phyloP scores from a whole-genome alignment of 2,113 vertebrate genomes.

The Glaucomys volans region DNA sequence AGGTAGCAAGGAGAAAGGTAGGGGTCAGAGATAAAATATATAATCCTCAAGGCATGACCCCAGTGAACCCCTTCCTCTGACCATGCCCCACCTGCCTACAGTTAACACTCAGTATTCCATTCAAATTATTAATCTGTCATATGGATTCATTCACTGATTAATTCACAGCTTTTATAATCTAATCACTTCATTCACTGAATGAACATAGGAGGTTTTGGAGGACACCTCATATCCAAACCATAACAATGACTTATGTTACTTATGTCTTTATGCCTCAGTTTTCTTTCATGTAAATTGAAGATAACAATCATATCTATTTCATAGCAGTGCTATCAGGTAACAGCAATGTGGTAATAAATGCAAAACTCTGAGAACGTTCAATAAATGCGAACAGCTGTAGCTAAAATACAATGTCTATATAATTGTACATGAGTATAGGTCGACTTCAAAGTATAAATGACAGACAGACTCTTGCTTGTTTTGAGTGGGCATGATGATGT shows the following conservation, averaged over 20 bases:
- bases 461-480: not conserved
- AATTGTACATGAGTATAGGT: not conserved
- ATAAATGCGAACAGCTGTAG: not conserved
- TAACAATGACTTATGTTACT: not conserved
- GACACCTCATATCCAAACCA: too few species aligned
- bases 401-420: not conserved
- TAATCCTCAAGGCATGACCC: too few species aligned
- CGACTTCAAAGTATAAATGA: not conserved
- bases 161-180: too few species aligned
- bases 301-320: not conserved
- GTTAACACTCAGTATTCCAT: too few species aligned
- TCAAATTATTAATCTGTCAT: too few species aligned
- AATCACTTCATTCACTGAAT: too few species aligned
- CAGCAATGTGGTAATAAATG: not conserved
- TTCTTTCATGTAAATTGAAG: not conserved
- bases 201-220: too few species aligned
- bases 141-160: too few species aligned
- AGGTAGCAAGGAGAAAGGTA: too few species aligned
- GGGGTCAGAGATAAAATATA: too few species aligned
- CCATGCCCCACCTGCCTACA: too few species aligned
- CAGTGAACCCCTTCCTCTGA: too few species aligned
- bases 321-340: not conserved
- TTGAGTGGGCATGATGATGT: not conserved
- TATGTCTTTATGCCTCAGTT: not conserved
- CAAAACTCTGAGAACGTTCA: not conserved